phyloP scores from a whole-genome alignment of 2,888 invertebrate genomes.

The Dorcus parallelipipedus region DNA sequence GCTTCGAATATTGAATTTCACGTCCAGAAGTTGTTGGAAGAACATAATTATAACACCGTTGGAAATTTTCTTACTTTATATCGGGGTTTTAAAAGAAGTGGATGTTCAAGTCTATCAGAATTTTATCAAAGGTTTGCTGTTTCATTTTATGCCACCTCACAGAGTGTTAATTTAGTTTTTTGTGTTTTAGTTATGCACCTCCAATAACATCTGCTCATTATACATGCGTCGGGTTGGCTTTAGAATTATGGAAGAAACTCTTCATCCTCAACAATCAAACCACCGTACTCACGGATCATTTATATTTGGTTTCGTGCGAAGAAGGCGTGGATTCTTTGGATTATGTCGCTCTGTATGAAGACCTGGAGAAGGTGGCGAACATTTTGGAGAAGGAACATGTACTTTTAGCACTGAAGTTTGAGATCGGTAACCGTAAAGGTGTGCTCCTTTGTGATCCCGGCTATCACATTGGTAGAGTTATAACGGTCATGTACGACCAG shows the following conservation, averaged over 20 bases:
- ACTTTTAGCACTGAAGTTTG: slow-evolving; percentile 71
- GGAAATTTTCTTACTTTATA: slow-evolving; percentile 74
- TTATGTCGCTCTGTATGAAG: slow-evolving; percentile 59
- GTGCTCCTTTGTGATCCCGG: slow-evolving; percentile 85
- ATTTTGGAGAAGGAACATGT: slow-evolving; percentile 82
- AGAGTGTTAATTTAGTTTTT: neutral
- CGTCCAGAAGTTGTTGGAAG: slow-evolving; percentile 75
- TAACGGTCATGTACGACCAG: slow-evolving; percentile 83
- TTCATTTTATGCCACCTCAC: too few species aligned
- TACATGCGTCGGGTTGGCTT: slow-evolving; percentile 85
- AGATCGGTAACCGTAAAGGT: slow-evolving; percentile 70
- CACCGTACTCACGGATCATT: slow-evolving; percentile 62
- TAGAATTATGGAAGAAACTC: slow-evolving; percentile 71
- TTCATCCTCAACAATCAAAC: slow-evolving; percentile 60
- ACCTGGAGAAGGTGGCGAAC: slow-evolving; percentile 56
- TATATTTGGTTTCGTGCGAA: slow-evolving; percentile 82
- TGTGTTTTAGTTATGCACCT: slow-evolving; percentile 60
- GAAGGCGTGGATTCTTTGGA: slow-evolving; percentile 68
- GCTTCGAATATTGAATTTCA: slow-evolving; percentile 75
- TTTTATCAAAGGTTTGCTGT: slow-evolving; percentile 61
- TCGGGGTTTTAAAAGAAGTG: slow-evolving; percentile 62
- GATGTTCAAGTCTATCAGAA: slow-evolving; percentile 63
- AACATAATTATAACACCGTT: slow-evolving; percentile 86
- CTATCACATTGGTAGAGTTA: slow-evolving; percentile 81
- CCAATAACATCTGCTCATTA: slow-evolving; percentile 74